phyloP scores from a whole-genome alignment of 2,797 vertebrate genomes.

The Fistularia commersonii region DNA sequence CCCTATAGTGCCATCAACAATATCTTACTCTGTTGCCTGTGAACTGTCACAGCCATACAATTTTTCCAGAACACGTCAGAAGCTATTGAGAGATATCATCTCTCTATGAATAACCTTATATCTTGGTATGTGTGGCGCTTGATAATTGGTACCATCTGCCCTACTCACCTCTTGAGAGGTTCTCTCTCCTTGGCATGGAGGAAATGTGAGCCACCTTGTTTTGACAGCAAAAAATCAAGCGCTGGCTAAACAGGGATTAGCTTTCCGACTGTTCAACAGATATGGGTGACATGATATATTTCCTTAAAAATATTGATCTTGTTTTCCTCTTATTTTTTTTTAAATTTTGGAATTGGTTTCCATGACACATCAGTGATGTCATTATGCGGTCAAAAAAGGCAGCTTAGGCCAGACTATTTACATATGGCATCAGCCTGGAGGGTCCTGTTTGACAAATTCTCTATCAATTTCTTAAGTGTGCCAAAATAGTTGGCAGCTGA shows the following conservation, averaged over 20 bases:
- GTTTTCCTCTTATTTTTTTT: too few species aligned
- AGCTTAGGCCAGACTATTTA: too few species aligned
- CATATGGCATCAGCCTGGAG: too few species aligned
- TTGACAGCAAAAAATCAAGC: constrained; percentile 31
- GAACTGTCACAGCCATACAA: constrained; percentile 19
- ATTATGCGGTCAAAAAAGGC: too few species aligned
- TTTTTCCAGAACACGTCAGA: constrained; percentile 36
- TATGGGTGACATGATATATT: not conserved
- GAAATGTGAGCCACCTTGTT: constrained; percentile 9
- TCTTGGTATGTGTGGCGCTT: constrained; percentile 54
- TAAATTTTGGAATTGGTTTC: not conserved
- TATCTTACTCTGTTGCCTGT: constrained; percentile 35
- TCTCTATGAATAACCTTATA: constrained; percentile 46
- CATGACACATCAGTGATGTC: too few species aligned
- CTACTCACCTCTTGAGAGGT: constrained; percentile 54
- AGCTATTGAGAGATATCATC: constrained; percentile 43
- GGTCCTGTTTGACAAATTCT: too few species aligned
- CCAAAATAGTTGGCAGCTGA: too few species aligned
- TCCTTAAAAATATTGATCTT: too few species aligned
- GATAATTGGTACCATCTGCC: constrained; percentile 76
- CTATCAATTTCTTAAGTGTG: too few species aligned
- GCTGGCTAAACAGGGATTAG: not conserved
- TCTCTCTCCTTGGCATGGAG: too few species aligned
- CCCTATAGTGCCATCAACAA: constrained; percentile 9
- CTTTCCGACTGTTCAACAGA: not conserved